Base-by-base conservation (phyloP, 2,113 vertebrate genomes). In the Pao palembangensis region DNA sequence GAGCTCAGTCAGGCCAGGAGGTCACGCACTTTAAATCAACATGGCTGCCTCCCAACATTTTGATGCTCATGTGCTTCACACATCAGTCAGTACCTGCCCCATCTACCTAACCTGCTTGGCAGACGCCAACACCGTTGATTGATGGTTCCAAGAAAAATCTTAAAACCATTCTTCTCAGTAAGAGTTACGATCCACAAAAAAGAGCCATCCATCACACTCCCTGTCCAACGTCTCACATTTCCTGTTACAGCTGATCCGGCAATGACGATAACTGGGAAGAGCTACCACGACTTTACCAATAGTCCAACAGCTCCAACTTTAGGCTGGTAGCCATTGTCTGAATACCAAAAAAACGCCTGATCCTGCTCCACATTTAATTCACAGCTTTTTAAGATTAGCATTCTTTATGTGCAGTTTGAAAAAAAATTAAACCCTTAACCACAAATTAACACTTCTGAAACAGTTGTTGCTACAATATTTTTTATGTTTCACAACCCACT, bases 111-210 rank as follows among this genome's bases (percentile, higher is more conserved):
- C 61, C 76, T 28, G 66, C 61, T 47, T 44, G 1, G 48, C 66
- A 62, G 70, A 86, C 34, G 65, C 73, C 79, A 60, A 28, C 1
- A 0, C 1, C 1, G 13, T 49, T 79, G 76, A 87, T 68, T 72
- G 67, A 87, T 78, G 76, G 50, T 10, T 2, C 49, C 3, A 1
- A 11, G 65, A 51, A 79, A 28, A 75, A 82, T 60, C 49, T 49
- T 34, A 43, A 79, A 74, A 23, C 58, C 49, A 64, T 61, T 64
- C 16, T 69, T 71, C 28, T 67, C 61, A 15, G 51, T 23, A 67
- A 75, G 58, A 65, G 49, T 55, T 50, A 6, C 11, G 23, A 5
- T 42, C 69, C 47, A 18, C 28, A 42, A 69, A 76, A 73, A 51
- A 46, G 19, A 42, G 34, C 17, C 48, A 67, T 81, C 72, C 43